Base-by-base conservation (phyloP, 2,888 invertebrate genomes). In the Nebria brevicollis region DNA sequence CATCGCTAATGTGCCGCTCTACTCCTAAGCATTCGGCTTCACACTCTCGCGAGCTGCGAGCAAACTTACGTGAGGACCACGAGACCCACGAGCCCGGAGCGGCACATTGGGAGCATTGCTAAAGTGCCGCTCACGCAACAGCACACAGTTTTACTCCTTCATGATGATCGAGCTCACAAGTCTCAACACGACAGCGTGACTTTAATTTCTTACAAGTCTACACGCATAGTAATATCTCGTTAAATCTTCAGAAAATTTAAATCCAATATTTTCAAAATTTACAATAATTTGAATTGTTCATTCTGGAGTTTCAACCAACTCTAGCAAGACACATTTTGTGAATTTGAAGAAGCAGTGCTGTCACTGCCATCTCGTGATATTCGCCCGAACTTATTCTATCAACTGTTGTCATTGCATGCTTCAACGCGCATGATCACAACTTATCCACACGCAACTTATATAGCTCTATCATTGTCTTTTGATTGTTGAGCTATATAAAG, bases 1-100 rank as follows among this genome's bases (percentile, higher is more conserved):
- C 66, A 20, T 34, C 20, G 77, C 13, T 88, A 88, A 88, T 87
- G 88, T 88, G 87, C 88, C 89, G 89, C 89, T 54, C 54, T 13
- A 54, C 4, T 54, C 54, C 20, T 20, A 7, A 0, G 13, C 54
- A 11, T 13, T 54, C 54, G 1, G 13, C 54, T 54, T 11, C 54
- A 11, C 54, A 11, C 54, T 11, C 13, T 13, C 13, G 54, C 54
- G 54, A 13, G 2, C 54, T 43, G 54, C 54, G 7, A 54, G 89
- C 89, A 20, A 20, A 20, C 20, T 20, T 20, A 20, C 20, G 20
- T 20, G 20, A 20, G 20, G 20, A 20, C 20, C 20, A 20, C 20
- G 88, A 89, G 89, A 54, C 66, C 26, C 13, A 15, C 66, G 25
- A 42, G 66, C 20, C 66, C 66, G 87, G 88, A 88, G 88, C 89